Evolutionary conservation across 2,888 invertebrate species (phyloP).

Genomic region (Erebia epiphron): DNA sequence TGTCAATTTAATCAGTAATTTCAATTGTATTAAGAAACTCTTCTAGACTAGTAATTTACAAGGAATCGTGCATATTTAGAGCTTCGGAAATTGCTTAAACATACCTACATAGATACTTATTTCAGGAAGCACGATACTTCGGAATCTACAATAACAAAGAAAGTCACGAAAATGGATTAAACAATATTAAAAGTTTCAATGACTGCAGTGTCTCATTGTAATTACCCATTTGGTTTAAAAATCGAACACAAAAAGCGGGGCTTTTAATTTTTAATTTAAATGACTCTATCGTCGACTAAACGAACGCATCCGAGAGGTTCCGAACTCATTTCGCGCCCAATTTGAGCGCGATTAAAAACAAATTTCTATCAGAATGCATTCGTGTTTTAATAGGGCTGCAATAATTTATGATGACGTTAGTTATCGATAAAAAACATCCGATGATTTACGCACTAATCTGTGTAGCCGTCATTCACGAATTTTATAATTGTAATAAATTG

Average conservation of each 20-base stretch:
- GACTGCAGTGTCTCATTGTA: not conserved
- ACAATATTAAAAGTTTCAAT: conserved; percentile 3
- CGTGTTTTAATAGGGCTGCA: conserved; percentile 64
- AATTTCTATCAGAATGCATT: conserved; percentile 79
- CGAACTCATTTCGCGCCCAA: conserved; percentile 82
- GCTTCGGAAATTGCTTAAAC: too few species aligned
- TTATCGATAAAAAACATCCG: conserved; percentile 45
- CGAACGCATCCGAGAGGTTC: conserved; percentile 57
- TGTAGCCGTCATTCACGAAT: conserved; percentile 35
- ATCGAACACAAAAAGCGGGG: conserved; percentile 21
- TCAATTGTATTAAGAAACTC: too few species aligned
- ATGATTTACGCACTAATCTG: conserved; percentile 43
- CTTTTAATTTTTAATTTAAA: conserved; percentile 69
- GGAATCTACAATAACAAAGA: not conserved
- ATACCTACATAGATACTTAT: not conserved
- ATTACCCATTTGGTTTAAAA: conserved; percentile 16
- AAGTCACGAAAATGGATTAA: not conserved
- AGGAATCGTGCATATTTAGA: too few species aligned
- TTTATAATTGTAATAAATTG: conserved; percentile 32
- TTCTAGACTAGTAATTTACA: too few species aligned
- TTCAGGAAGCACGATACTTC: not conserved
- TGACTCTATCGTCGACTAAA: conserved; percentile 64
- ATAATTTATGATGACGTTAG: conserved; percentile 45
- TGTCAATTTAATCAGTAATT: too few species aligned
- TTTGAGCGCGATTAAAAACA: conserved; percentile 81